Evolutionary conservation across 2,888 invertebrate species (phyloP).

Genomic region (Hydrotaea diabolus): DNA sequence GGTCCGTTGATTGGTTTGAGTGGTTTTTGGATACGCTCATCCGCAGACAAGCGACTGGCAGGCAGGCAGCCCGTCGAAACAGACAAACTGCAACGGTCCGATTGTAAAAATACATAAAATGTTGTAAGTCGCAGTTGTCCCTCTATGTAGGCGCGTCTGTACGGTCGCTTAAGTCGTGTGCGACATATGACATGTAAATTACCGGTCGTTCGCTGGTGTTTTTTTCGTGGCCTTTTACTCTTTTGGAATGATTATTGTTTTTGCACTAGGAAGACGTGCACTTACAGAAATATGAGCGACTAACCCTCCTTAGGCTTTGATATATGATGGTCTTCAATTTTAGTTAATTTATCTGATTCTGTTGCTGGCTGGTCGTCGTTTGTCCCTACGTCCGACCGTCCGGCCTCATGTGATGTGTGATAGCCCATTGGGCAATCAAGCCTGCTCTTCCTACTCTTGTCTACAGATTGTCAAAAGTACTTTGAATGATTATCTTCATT

Average conservation of each 20-base stretch:
- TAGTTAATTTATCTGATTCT: slow-evolving; percentile 65
- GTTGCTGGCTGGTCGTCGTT: background rate
- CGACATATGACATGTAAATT: slow-evolving; percentile 78
- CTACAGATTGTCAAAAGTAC: slow-evolving; percentile 65
- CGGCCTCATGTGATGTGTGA: slow-evolving; percentile 54
- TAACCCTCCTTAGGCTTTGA: slow-evolving; percentile 16
- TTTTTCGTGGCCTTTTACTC: slow-evolving; percentile 39
- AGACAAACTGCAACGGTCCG: slow-evolving; percentile 72
- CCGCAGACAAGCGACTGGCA: slow-evolving; percentile 3
- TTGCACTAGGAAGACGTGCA: background rate
- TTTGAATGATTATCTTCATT: slow-evolving; percentile 67
- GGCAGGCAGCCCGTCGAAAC: slow-evolving; percentile 52
- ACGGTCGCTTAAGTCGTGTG: slow-evolving; percentile 62
- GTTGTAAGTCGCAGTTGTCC: slow-evolving; percentile 39
- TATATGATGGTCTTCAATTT: slow-evolving; percentile 45
- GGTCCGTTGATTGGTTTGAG: slow-evolving; percentile 78
- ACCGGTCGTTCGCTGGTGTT: slow-evolving; percentile 67
- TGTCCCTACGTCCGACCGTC: background rate
- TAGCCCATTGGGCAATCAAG: slow-evolving; percentile 63
- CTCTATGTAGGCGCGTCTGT: slow-evolving; percentile 53
- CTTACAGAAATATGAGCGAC: slow-evolving; percentile 8
- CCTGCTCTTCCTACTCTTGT: slow-evolving; percentile 53
- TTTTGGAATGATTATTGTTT: slow-evolving; percentile 37
- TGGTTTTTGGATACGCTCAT: slow-evolving; percentile 64
- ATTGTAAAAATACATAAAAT: slow-evolving; percentile 22